A percentile compares a stretch with the other conserved stretches of the same genome.
Conservation (phyloP, 2,113 vertebrate species). For the Steatornis caripensis region DNA sequence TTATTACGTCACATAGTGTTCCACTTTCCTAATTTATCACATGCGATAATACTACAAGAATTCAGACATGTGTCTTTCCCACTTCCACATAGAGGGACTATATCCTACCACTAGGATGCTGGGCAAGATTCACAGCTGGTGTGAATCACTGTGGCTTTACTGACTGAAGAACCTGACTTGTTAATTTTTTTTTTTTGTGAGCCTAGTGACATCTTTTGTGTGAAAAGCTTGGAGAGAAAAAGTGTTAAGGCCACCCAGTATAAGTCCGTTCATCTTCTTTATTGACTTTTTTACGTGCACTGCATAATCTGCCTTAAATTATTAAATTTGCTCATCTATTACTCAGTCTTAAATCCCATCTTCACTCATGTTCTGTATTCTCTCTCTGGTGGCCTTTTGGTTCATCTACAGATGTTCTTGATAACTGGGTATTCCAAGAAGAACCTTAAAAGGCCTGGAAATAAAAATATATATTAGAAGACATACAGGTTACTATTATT, state of each 20-base stretch:
- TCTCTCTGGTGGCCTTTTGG: neutral
- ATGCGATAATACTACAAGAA: neutral
- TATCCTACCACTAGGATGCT: neutral
- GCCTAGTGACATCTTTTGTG: neutral
- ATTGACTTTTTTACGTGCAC: neutral
- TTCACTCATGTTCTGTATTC: neutral
- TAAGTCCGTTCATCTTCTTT: neutral
- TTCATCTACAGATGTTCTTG: neutral
- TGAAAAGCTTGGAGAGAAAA: neutral
- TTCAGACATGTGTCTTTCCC: neutral
- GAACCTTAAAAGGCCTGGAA: neutral
- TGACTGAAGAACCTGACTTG: neutral
- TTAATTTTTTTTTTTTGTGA: neutral
- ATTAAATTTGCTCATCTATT: neutral
- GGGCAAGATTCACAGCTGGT: neutral
- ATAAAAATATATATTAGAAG: neutral
- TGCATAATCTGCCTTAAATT: neutral
- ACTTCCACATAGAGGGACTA: neutral
- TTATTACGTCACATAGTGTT: neutral
- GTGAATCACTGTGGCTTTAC: neutral
- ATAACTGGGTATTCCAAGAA: neutral
- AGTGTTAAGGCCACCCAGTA: neutral
- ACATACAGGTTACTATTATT: neutral
- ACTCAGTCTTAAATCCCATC: neutral
- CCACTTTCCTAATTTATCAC: neutral